Conservation (phyloP, 1,140 invertebrate genomes). For the Apis dorsata region DNA sequence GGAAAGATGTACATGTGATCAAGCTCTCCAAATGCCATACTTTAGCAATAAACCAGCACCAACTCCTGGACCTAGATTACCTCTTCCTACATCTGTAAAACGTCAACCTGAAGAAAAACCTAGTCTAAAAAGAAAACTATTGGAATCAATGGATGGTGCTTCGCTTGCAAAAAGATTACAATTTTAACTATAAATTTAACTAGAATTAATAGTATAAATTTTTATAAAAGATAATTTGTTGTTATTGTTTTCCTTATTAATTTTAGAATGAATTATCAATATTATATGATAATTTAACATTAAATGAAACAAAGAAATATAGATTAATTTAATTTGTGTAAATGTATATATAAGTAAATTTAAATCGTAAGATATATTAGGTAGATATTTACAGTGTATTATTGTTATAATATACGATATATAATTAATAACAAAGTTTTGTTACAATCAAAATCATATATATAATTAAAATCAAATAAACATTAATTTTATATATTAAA, state of each 20-base stretch:
- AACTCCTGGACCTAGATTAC: constrained; percentile 89
- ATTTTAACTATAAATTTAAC: constrained; percentile 77
- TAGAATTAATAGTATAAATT: constrained; percentile 38
- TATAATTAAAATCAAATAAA: constrained; percentile 7
- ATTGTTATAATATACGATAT: not conserved
- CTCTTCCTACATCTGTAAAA: constrained; percentile 86
- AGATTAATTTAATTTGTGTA: not conserved
- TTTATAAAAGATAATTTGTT: constrained; percentile 26
- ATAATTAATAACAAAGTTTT: constrained; percentile 24
- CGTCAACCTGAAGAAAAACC: constrained; percentile 83
- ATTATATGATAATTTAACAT: constrained; percentile 38
- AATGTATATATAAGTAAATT: not conserved
- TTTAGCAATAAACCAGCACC: constrained; percentile 95
- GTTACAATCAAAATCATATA: not conserved
- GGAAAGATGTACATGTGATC: constrained; percentile 89
- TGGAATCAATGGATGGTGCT: constrained; percentile 86
- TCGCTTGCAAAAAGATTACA: constrained; percentile 84
- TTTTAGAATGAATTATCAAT: constrained; percentile 48
- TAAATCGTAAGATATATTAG: not conserved
- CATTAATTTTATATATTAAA: not conserved
- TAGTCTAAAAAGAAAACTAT: constrained; percentile 87
- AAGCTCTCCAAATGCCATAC: constrained; percentile 90
- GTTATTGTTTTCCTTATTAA: constrained; percentile 18
- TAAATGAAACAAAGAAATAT: not conserved
- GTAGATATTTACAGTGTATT: constrained; percentile 12